Conservation (phyloP, 2,113 vertebrate genomes). For the Penelope pileata region DNA sequence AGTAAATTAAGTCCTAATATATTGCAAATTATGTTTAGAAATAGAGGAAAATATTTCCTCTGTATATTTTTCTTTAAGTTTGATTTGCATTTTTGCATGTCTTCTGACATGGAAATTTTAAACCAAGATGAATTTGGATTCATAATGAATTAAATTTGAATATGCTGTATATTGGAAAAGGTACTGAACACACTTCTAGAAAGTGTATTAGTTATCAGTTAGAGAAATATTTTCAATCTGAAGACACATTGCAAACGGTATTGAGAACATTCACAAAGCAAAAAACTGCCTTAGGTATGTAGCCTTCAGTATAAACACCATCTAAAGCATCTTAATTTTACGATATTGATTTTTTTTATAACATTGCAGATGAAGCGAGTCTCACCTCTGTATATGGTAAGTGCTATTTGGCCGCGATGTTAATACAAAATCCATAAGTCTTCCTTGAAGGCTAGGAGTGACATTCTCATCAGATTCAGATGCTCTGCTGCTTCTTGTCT, state of each 20-base stretch:
- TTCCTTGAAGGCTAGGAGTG: neutral
- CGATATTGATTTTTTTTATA: neutral
- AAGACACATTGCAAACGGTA: neutral
- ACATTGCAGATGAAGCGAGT: neutral
- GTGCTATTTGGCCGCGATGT: fast-evolving
- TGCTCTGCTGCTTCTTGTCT: neutral
- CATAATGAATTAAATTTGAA: neutral
- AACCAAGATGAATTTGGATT: neutral
- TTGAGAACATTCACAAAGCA: neutral
- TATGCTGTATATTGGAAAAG: neutral
- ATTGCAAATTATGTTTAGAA: neutral
- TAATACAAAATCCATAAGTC: neutral
- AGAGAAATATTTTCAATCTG: neutral
- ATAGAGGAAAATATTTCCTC: neutral
- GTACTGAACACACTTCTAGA: neutral
- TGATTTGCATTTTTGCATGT: neutral
- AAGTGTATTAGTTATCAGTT: neutral
- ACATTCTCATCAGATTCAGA: neutral
- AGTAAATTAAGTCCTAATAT: neutral
- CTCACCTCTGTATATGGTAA: neutral
- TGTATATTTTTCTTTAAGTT: neutral
- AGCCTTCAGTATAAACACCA: neutral
- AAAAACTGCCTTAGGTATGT: neutral
- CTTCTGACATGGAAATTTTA: neutral
- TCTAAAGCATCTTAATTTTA: neutral